These are phyloP conservation scores for Nannoperca australis DNA, from an alignment of 2,797 vertebrate genomes.

Conservation along the genomic window DNA sequence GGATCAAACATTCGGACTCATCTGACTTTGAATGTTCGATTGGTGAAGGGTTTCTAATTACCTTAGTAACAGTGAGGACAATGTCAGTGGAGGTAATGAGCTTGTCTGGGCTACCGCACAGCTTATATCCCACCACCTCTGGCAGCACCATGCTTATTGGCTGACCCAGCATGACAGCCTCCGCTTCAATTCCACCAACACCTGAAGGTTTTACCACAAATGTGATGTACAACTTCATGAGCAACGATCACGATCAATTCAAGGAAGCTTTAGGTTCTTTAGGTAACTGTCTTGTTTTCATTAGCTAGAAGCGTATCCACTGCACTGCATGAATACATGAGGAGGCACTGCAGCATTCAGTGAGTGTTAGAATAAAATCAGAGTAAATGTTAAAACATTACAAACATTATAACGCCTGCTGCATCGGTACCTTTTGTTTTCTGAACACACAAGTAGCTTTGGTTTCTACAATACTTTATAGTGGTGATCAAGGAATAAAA, in stretches of 20 bases:
- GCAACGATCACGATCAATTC: not conserved
- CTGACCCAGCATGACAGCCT: slow-evolving; percentile 98
- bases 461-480: too few relatives aligned
- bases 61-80: slow-evolving; percentile 98
- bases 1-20: not conserved
- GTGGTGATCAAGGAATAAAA: too few relatives aligned
- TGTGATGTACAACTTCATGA: not conserved
- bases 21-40: not conserved
- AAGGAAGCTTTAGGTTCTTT: too few relatives aligned
- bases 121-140: slow-evolving; percentile 94
- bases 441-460: too few relatives aligned
- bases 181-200: slow-evolving; percentile 97
- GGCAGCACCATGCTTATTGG: slow-evolving; percentile 99
- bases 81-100: slow-evolving; percentile 98
- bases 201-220: slow-evolving; percentile 78
- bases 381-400: too few relatives aligned
- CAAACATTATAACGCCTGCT: too few relatives aligned
- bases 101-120: slow-evolving; percentile 88
- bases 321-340: not conserved
- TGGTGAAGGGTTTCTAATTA: slow-evolving; percentile 63
- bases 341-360: not conserved
- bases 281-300: not conserved
- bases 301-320: not conserved
- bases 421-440: too few relatives aligned
- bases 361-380: not conserved